Conservation (phyloP, 2,797 vertebrate species). For the Oryzias dopingdopingensis region DNA sequence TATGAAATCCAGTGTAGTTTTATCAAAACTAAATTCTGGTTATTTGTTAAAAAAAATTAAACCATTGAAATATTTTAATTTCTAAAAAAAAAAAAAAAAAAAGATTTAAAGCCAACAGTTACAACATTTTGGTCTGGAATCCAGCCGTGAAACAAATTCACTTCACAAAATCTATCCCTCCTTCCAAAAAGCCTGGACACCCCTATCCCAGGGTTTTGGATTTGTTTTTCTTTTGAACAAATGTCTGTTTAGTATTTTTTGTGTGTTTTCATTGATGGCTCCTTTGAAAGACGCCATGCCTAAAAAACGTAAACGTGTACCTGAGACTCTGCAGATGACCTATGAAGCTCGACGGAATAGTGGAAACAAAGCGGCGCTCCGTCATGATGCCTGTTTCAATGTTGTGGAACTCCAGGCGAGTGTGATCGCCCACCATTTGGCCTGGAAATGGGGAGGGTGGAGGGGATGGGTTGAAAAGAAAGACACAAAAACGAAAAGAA, state of each 20-base stretch:
- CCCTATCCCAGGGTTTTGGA: too few species aligned
- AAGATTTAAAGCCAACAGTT: too few species aligned
- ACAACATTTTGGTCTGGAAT: too few species aligned
- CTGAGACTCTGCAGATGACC: constrained; percentile 98
- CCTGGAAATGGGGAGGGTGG: constrained; percentile 81
- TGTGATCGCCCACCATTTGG: constrained; percentile 98
- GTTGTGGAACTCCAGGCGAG: constrained; percentile 98
- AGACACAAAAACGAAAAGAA: constrained; percentile 74
- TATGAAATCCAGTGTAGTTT: too few species aligned
- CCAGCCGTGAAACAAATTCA: too few species aligned
- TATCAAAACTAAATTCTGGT: too few species aligned
- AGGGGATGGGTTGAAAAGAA: constrained; percentile 77
- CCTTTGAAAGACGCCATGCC: not conserved
- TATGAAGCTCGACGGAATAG: constrained; percentile 96
- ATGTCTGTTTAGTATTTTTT: not conserved
- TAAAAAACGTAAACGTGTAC: constrained; percentile 42
- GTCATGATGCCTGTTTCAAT: constrained; percentile 98
- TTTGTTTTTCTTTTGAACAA: too few species aligned
- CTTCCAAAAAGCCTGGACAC: too few species aligned
- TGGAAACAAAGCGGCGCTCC: constrained; percentile 91
- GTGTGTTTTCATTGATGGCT: not conserved
- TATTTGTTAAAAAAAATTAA: too few species aligned
- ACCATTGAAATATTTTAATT: too few species aligned
- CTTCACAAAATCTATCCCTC: too few species aligned
- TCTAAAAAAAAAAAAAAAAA: too few species aligned